phyloP scores from a whole-genome alignment of 1,140 invertebrate species.

The Lamellibrachia luymesi region DNA sequence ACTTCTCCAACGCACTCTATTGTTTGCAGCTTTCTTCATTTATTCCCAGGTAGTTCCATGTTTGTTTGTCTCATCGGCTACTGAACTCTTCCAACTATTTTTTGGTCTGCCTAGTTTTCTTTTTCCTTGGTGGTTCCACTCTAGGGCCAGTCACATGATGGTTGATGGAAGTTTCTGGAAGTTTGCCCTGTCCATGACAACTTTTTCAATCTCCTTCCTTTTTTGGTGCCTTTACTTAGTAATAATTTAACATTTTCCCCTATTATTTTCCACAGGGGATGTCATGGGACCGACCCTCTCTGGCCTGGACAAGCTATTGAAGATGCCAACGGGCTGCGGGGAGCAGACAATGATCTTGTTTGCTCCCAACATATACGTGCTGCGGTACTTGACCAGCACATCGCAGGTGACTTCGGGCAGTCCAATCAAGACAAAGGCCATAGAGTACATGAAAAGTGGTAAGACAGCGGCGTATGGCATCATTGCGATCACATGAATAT shows the following conservation, averaged over 20 bases:
- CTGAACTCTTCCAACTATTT: no score
- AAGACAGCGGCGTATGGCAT: not conserved
- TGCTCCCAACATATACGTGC: constrained; percentile 84
- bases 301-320: constrained; percentile 66
- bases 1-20: no score
- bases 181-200: no score
- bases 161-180: no score
- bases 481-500: no score
- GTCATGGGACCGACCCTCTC: constrained; percentile 54
- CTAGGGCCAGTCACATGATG: no score
- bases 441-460: constrained; percentile 13
- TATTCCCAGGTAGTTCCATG: no score
- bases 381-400: constrained; percentile 75
- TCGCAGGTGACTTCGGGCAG: constrained; percentile 62
- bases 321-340: constrained; percentile 85
- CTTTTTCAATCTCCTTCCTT: not conserved
- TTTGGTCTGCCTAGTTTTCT: no score
- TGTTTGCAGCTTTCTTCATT: no score
- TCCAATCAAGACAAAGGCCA: constrained; percentile 71
- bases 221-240: not conserved
- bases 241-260: not conserved
- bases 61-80: no score
- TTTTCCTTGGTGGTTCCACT: no score
- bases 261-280: constrained; percentile 39
- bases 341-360: constrained; percentile 95